Evolutionary conservation across 2,113 vertebrate species (phyloP), one percentile per base, ranked within the genome.

Genomic region (Phaetusa simplex): DNA sequence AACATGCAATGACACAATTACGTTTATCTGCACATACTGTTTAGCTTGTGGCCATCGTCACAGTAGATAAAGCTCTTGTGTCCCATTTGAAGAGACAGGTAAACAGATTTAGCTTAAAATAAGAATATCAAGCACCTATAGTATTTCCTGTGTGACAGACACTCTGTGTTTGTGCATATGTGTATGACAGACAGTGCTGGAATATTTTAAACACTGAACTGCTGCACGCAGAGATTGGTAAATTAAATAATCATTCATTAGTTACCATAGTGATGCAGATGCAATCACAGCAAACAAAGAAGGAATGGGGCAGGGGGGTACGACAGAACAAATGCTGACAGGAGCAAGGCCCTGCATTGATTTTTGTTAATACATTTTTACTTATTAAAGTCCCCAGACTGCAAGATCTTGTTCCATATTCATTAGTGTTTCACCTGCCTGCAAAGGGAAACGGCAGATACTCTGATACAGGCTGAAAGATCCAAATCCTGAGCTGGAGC

Each of bases 241-340:
- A 97, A 97, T 94, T 94, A 95, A 97, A 96, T 90, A 96, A 95
- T 88, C 65, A 80, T 95, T 97, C 81, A 92, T 93, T 92, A 88
- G 96, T 97, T 94, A 84, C 96, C 90, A 97, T 86, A 96, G 96
- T 2, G 5, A 97, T 96, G 76, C 58, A 94, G 82, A 87, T 77
- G 82, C 62, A 97, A 92, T 84, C 91, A 52, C 32, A 58, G 29
- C 3, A 32, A 96, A 95, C 85, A 95, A 94, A 95, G 88, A 52
- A 92, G 62, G 59, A 71, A 59, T 26, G 66, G 69, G 56, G 47
- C 1, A 2, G 26, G 12, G 40, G 71, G 52, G 13, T 42, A 66
- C 4, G 30, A 69, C 21, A 67, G 21, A 93, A 88, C 45, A 94
- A 95, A 66, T 40, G 50, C 58, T 82, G 86, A 77, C 70, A 92